These are phyloP conservation scores for Chrysodeixis includens DNA, from an alignment of 2,888 invertebrate species.

Conservation along the genomic window DNA sequence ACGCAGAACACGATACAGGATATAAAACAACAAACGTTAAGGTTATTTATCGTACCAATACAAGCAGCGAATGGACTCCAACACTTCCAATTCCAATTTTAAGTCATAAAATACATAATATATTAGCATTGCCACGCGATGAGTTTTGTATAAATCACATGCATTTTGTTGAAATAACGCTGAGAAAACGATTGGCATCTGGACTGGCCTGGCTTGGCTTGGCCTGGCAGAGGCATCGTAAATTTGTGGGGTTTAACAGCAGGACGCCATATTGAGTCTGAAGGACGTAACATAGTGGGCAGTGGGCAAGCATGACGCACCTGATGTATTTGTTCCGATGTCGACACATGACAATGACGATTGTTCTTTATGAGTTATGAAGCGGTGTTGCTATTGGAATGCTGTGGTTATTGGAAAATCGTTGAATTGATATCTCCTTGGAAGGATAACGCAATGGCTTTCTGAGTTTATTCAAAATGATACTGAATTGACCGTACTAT, in stretches of 20 bases:
- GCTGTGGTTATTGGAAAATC: slow-evolving; percentile 23
- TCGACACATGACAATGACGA: slow-evolving; percentile 56
- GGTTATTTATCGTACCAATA: slow-evolving; percentile 30
- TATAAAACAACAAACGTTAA: slow-evolving; percentile 21
- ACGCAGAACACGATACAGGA: slow-evolving; percentile 11
- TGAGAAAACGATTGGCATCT: slow-evolving; percentile 83
- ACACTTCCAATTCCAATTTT: slow-evolving; percentile 52
- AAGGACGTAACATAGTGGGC: slow-evolving; percentile 76
- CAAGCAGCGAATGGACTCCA: slow-evolving; percentile 36
- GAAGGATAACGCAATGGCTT: neutral
- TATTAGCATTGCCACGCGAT: slow-evolving; percentile 54
- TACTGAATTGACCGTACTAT: neutral
- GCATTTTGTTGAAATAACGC: slow-evolving; percentile 88
- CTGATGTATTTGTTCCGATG: slow-evolving; percentile 67
- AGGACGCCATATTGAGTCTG: slow-evolving; percentile 78
- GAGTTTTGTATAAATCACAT: slow-evolving; percentile 80
- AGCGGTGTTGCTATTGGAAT: slow-evolving; percentile 32
- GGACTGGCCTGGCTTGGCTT: slow-evolving; percentile 64
- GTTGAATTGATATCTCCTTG: neutral
- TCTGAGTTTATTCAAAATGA: neutral
- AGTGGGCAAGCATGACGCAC: slow-evolving; percentile 66
- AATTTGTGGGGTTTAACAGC: slow-evolving; percentile 87
- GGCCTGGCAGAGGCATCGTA: slow-evolving; percentile 85
- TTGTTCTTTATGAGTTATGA: slow-evolving; percentile 51
- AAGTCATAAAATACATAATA: slow-evolving; percentile 57